Evolutionary conservation across 1,140 invertebrate genomes (phyloP).

Genomic region (Drosophila bifasciata): DNA sequence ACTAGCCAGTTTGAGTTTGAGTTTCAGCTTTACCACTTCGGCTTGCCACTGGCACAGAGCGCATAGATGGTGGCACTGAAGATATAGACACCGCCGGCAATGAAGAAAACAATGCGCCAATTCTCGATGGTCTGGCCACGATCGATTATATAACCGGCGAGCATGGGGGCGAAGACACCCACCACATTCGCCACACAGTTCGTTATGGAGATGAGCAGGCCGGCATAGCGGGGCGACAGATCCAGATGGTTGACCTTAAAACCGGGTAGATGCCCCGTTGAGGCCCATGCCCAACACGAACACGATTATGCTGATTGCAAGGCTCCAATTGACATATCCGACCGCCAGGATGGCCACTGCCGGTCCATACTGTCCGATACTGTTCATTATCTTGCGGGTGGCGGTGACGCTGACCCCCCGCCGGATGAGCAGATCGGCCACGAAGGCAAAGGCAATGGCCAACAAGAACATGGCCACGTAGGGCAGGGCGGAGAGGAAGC

Average conservation of each 20-base stretch:
- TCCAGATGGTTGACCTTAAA: too few species aligned
- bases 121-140: conserved; percentile 90
- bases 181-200: too few species aligned
- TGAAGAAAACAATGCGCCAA: conserved; percentile 94
- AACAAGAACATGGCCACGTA: conserved; percentile 95
- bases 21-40: conserved; percentile 85
- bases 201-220: too few species aligned
- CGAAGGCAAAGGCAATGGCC: conserved; percentile 91
- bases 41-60: conserved; percentile 90
- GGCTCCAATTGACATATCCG: conserved; percentile 85
- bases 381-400: conserved; percentile 93
- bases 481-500: conserved; percentile 91
- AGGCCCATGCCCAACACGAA: conserved; percentile 84
- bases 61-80: conserved; percentile 90
- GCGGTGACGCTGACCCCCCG: conserved; percentile 88
- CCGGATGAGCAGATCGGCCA: conserved; percentile 92
- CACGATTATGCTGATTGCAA: conserved; percentile 88
- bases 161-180: conserved; percentile 84
- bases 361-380: conserved; percentile 91
- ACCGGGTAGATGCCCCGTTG: too few species aligned
- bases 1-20: too few species aligned
- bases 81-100: conserved; percentile 90
- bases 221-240: too few species aligned
- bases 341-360: conserved; percentile 88
- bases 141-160: conserved; percentile 91